phyloP scores from a whole-genome alignment of 1,140 invertebrate genomes.

The Drosophila sulfurigaster region DNA sequence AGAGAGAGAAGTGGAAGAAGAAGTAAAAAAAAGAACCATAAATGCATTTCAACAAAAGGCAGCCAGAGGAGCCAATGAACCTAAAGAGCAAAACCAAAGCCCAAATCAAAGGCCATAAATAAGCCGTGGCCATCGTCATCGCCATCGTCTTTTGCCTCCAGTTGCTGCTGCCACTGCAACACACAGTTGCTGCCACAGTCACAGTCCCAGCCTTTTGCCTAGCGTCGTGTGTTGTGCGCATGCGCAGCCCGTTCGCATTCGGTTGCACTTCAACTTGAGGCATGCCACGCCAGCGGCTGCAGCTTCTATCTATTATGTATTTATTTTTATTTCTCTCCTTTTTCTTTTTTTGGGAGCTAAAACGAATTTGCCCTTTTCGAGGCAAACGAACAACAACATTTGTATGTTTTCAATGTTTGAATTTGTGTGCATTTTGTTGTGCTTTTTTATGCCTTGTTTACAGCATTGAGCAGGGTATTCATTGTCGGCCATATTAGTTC shows the following conservation, averaged over 20 bases:
- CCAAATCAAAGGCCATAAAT: slow-evolving; percentile 79
- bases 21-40: slow-evolving; percentile 57
- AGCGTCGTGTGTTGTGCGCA: slow-evolving; percentile 61
- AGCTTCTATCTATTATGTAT: slow-evolving; percentile 32
- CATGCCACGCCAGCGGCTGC: slow-evolving; percentile 52
- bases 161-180: background rate
- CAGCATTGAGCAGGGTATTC: background rate
- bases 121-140: slow-evolving; percentile 51
- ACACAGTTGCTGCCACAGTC: background rate
- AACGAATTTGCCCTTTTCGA: slow-evolving; percentile 48
- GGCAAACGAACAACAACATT: slow-evolving; percentile 29
- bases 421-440: slow-evolving; percentile 43
- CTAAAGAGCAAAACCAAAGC: slow-evolving; percentile 70
- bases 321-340: slow-evolving; percentile 5
- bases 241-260: slow-evolving; percentile 66
- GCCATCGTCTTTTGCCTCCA: background rate
- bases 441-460: slow-evolving; percentile 18
- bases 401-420: slow-evolving; percentile 39
- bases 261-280: slow-evolving; percentile 78
- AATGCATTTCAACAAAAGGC: slow-evolving; percentile 77
- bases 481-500: background rate
- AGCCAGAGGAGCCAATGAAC: slow-evolving; percentile 76
- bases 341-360: slow-evolving; percentile 22
- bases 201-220: background rate
- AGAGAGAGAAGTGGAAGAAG: slow-evolving; percentile 16